Evolutionary conservation across 2,797 vertebrate genomes (phyloP), one percentile per base, ranked within the genome.

Genomic region (Spinus pinus): DNA sequence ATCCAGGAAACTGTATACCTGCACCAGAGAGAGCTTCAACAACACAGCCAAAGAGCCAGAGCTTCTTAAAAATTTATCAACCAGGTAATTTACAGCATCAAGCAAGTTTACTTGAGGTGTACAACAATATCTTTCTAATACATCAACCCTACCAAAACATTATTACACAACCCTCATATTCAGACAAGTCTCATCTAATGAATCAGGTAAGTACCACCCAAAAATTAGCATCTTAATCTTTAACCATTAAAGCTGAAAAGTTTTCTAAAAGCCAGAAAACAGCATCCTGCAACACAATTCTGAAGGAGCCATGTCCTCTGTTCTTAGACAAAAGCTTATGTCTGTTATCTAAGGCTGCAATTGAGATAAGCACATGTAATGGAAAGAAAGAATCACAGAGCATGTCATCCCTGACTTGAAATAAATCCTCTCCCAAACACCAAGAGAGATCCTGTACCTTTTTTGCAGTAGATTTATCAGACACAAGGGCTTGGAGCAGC

Each of bases 1-100:
- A 96, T 99, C 99, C 97, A 99, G 97, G 96, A 99, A 99, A 88
- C 98, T 99, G 96, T 99, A 99, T 1, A 99, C 99, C 99, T 99
- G 97, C 61, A 86, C 42, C 44, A 94, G 5, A 79, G 27, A 70
- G 18, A 93, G 33, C 67, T 85, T 88, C 57, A 87, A 19, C 28
- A 46, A 78, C 1, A 30, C 5, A 53, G 62, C 37, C 28, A 1
- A 75, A 71, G 46, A 57, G 50, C 27, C 37, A 88, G 56, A 86
- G 24, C 28, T 37, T 33, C 71, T 79, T 31, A 82, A 91, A 91
- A 66, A 71, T 64, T 31, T 54, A 86, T 41, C 37, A 89, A 4
- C 3, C 9, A 22, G 7, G 11, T 64, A 12, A 83, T 22, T 78
- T 78, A 10, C 41, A 86, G 15, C 28, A 75, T 39, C 1, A 73